phyloP scores from a whole-genome alignment of 2,113 vertebrate species.

The Sander lucioperca region DNA sequence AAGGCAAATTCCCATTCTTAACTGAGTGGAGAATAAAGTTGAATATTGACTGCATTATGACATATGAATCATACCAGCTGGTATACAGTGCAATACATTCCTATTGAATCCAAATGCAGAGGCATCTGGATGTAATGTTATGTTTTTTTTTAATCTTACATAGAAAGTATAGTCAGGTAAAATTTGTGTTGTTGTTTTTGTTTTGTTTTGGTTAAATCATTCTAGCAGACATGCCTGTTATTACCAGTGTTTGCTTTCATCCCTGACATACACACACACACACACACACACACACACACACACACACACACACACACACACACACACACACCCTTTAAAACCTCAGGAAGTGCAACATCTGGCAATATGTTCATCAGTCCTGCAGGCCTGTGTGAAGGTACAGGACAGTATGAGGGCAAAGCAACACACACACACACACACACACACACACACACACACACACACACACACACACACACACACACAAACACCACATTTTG shows the following conservation, averaged over 20 bases:
- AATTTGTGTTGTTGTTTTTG: constrained; percentile 19
- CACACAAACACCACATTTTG: constrained; percentile 16
- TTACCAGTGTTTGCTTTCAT: constrained; percentile 24
- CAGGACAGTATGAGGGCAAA: constrained; percentile 51
- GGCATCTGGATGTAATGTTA: constrained; percentile 24
- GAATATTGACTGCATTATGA: constrained; percentile 57
- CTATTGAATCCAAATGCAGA: constrained; percentile 42
- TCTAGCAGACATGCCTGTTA: constrained; percentile 26
- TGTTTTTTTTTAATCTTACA: constrained; percentile 4
- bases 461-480: constrained; percentile 3
- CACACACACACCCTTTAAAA: constrained; percentile 27
- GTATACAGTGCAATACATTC: constrained; percentile 67
- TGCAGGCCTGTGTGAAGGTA: constrained; percentile 27
- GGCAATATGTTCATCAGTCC: constrained; percentile 40
- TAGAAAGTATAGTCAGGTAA: constrained; percentile 22
- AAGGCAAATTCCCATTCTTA: constrained; percentile 43
- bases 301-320: constrained; percentile 25
- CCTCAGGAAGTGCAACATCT: constrained; percentile 47
- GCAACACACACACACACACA: constrained; percentile 14
- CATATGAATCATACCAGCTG: constrained; percentile 56
- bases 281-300: constrained; percentile 22
- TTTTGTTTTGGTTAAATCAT: constrained; percentile 61
- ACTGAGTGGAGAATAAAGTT: constrained; percentile 38
- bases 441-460: constrained; percentile 10
- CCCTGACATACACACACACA: constrained; percentile 35